Evolutionary conservation across 2,113 vertebrate species (phyloP), one percentile per base, ranked within the genome.

Genomic region (Anthoscopus minutus): DNA sequence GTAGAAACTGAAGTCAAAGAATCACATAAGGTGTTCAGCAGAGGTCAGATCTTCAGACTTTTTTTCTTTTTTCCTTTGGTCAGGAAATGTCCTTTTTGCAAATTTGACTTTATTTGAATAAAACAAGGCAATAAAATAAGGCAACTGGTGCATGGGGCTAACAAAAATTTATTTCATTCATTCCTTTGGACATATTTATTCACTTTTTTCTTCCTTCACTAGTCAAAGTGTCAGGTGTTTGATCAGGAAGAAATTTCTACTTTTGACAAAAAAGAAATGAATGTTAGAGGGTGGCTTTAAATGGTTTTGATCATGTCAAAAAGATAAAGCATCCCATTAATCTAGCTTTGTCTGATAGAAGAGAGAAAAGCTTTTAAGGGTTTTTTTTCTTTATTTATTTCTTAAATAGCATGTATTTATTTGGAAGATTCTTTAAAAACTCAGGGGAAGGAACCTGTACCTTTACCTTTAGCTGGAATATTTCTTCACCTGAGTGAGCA

Each of bases 381-480:
- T 20, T 45, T 23, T 25, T 42, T 5, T n/a, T 12, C 0, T 76
- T 57, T 84, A 7, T 79, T 81, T 79, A 61, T 86, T 82, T 93
- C 42, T 64, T 76, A 66, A 53, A 60, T 51, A 74, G 20, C 33
- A 61, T 27, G 13, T 70, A 88, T 94, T 95, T 93, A 80, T 86
- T 84, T 88, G 78, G 11, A 64, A 77, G 40, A 85, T 71, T 70
- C 89, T 72, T 86, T 33, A 76, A 94, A 96, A 96, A 78, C 56
- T 35, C 33, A 28, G 18, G 47, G 35, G 65, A 69, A 73, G 74
- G 57, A 57, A 20, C 28, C 12, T 87, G 20, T 65, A 81, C 37
- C 94, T 92, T 93, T 65, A 81, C 37, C 94, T 92, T 93, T 91
- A 72, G n/a, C 45, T 92, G 69, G 81, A 93, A 88, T 80, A 79